These are phyloP conservation scores for Stercorarius parasiticus DNA, from an alignment of 2,113 vertebrate genomes.

Conservation along the genomic window DNA sequence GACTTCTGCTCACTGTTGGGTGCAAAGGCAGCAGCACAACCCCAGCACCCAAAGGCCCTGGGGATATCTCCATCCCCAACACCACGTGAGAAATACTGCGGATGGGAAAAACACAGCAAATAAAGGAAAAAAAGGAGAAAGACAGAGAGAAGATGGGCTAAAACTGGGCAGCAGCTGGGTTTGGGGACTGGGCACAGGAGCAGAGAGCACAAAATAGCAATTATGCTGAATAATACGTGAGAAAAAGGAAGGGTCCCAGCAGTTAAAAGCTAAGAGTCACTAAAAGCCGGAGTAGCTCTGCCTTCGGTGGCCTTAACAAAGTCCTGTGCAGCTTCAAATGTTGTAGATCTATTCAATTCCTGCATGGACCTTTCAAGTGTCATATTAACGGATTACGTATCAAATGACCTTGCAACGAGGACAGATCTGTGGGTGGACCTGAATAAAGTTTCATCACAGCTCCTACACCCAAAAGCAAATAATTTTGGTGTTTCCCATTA, in stretches of 20 bases:
- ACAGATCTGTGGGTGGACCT: background rate
- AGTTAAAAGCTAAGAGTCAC: background rate
- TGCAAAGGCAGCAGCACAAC: background rate
- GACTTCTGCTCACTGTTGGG: background rate
- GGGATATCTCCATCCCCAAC: background rate
- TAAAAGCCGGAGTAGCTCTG: background rate
- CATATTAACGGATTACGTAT: fast-evolving
- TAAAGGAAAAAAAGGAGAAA: background rate
- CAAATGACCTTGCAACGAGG: background rate
- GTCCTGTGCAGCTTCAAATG: background rate
- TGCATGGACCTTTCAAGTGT: background rate
- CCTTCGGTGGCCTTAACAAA: background rate
- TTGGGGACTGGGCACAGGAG: fast-evolving
- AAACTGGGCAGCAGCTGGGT: background rate
- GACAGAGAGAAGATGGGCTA: background rate
- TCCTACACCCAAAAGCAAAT: background rate
- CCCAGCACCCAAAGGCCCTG: background rate
- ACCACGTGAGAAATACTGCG: background rate
- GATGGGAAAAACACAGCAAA: background rate
- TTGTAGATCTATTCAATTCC: background rate
- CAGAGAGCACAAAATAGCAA: background rate
- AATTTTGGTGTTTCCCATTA: background rate
- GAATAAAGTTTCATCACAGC: background rate
- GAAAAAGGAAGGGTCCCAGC: background rate
- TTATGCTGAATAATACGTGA: background rate